phyloP scores from a whole-genome alignment of 1,140 invertebrate genomes.

The Drosophila lacertosa region DNA sequence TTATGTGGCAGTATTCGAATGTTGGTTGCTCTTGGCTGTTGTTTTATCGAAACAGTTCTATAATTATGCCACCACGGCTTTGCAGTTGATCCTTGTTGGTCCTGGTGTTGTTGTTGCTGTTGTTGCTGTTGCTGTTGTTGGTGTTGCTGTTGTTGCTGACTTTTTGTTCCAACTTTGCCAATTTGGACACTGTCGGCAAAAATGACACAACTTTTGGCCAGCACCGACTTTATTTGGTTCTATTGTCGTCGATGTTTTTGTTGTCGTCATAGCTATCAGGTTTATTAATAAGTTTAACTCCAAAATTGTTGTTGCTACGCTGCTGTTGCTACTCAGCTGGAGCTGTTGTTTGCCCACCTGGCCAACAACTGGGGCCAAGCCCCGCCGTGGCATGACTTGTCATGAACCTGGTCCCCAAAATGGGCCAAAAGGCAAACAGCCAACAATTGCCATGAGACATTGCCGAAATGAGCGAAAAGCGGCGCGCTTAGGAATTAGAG shows the following conservation, averaged over 20 bases:
- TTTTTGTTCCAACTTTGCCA: conserved; percentile 77
- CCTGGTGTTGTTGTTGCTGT: conserved; percentile 1
- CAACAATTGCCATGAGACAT: conserved; percentile 25
- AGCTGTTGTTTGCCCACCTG: conserved; percentile 40
- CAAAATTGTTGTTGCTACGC: conserved; percentile 55
- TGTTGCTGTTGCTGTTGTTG: conserved; percentile 19
- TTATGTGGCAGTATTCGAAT: conserved; percentile 37
- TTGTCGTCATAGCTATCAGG: conserved; percentile 73
- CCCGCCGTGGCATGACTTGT: conserved; percentile 64
- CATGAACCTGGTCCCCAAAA: conserved; percentile 40
- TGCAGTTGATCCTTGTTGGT: conserved; percentile 18
- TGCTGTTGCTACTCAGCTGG: conserved; percentile 66
- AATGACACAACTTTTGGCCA: conserved; percentile 52
- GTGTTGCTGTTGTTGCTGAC: conserved; percentile 33
- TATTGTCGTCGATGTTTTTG: conserved; percentile 28
- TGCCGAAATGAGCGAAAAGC: conserved; percentile 14
- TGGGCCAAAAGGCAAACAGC: neutral
- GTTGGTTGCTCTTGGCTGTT: conserved; percentile 32
- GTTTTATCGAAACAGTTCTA: conserved; percentile 60
- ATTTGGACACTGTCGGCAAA: conserved; percentile 65
- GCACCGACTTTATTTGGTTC: conserved; percentile 44
- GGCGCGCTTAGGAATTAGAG: conserved; percentile 61
- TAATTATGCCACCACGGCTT: conserved; percentile 64
- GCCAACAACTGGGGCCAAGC: conserved; percentile 27
- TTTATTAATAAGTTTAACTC: conserved; percentile 76